These are phyloP conservation scores for Heliconius melpomene DNA, from an alignment of 1,140 invertebrate species.

Conservation along the genomic window DNA sequence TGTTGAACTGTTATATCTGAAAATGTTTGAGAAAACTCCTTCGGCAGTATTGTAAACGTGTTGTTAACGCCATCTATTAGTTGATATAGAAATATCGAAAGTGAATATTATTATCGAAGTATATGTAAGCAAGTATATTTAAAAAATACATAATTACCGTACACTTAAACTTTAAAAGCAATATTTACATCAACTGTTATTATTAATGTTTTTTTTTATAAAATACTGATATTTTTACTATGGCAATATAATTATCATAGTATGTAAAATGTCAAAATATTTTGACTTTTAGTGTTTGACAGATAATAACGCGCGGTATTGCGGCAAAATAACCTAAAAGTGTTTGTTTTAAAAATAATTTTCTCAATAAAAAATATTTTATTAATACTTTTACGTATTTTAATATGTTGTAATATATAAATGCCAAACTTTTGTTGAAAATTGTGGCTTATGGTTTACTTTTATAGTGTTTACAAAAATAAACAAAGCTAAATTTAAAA, in stretches of 20 bases:
- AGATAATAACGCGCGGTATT: constrained; percentile 10
- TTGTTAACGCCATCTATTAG: not conserved
- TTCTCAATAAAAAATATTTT: not conserved
- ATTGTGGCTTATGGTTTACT: not conserved
- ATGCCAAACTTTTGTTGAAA: not conserved
- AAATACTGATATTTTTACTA: not conserved
- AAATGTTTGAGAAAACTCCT: not conserved
- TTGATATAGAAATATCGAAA: not conserved
- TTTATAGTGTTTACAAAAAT: not conserved
- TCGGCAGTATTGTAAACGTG: not conserved
- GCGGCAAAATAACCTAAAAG: constrained; percentile 24
- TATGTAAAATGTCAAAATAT: not conserved
- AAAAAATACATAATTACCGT: too few species aligned
- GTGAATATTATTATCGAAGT: not conserved
- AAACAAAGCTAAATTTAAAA: not conserved
- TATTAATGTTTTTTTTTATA: too few species aligned
- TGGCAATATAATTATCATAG: not conserved
- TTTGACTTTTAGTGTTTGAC: constrained; percentile 22
- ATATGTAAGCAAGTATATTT: not conserved
- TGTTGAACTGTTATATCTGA: not conserved
- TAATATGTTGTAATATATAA: not conserved
- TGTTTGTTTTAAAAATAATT: constrained; percentile 8
- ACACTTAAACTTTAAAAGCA: too few species aligned
- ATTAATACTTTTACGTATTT: not conserved
- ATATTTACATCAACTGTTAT: too few species aligned